These are phyloP conservation scores for Eupithecia dodoneata DNA, from an alignment of 2,888 invertebrate species.

Conservation along the genomic window DNA sequence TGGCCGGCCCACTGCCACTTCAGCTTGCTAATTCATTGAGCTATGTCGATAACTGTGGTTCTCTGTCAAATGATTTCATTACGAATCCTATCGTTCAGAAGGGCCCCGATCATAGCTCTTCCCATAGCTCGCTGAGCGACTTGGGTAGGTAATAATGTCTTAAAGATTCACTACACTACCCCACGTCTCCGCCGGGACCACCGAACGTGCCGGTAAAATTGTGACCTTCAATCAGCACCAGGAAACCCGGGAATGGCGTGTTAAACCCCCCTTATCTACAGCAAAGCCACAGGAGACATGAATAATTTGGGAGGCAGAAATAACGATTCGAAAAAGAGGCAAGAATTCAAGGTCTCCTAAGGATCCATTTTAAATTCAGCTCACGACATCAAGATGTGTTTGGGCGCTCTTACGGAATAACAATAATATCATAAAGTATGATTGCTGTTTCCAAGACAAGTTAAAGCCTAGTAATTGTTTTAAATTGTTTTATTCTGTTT, in stretches of 20 bases:
- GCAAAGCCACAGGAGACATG: conserved; percentile 13
- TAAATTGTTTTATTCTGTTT: conserved; percentile 15
- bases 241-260: conserved; percentile 4
- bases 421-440: conserved; percentile 26
- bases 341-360: conserved; percentile 30
- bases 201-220: not conserved
- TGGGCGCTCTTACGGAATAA: conserved; percentile 34
- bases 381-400: conserved; percentile 35
- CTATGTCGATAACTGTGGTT: no score
- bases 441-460: conserved; percentile 17
- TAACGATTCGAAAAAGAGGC: conserved; percentile 34
- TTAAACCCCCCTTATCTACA: conserved; percentile 14
- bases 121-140: no score
- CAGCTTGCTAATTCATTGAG: no score
- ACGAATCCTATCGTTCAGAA: no score
- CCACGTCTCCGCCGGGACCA: not conserved
- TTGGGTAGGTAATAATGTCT: not conserved
- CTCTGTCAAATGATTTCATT: no score
- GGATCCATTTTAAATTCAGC: conserved; percentile 36
- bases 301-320: conserved; percentile 13
- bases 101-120: no score
- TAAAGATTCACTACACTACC: conserved; percentile 1
- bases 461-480: conserved; percentile 15
- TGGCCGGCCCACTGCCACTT: no score
- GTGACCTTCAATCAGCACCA: conserved; percentile 9